Conservation (phyloP, 2,888 invertebrate species). For the Zaprionus bogoriensis region DNA sequence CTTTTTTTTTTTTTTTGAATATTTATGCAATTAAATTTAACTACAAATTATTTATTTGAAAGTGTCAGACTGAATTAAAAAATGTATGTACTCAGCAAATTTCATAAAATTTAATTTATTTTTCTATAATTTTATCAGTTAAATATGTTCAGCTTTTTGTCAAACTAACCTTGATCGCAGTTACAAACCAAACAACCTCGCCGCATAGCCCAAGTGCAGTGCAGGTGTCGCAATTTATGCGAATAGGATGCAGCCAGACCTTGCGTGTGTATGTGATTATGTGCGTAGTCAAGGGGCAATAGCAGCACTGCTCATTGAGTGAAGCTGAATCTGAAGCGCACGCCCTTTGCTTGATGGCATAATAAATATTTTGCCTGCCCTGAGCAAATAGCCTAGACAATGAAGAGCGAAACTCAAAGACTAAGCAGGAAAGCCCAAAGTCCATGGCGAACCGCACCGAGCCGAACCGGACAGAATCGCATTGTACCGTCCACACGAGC, state of each 20-base stretch:
- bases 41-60: no score
- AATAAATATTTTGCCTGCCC: conserved; percentile 70
- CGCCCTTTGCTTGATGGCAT: conserved; percentile 74
- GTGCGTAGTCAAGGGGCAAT: conserved; percentile 16
- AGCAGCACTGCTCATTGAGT: conserved; percentile 40
- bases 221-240: conserved; percentile 38
- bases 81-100: no score
- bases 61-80: no score
- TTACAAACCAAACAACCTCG: background rate
- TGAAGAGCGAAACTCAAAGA: conserved; percentile 37
- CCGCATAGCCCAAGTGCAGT: conserved; percentile 8
- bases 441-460: no score
- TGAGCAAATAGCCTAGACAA: conserved; percentile 66
- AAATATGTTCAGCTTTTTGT: no score
- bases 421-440: conserved; percentile 31
- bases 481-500: conserved; percentile 43
- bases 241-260: conserved; percentile 41
- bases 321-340: conserved; percentile 42
- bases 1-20: no score
- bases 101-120: no score
- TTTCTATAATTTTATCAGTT: no score
- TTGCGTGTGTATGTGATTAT: conserved; percentile 12
- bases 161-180: background rate
- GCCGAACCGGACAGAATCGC: background rate
- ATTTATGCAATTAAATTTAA: no score